phyloP scores from a whole-genome alignment of 1,140 invertebrate genomes.

The Brachionus angularis region DNA sequence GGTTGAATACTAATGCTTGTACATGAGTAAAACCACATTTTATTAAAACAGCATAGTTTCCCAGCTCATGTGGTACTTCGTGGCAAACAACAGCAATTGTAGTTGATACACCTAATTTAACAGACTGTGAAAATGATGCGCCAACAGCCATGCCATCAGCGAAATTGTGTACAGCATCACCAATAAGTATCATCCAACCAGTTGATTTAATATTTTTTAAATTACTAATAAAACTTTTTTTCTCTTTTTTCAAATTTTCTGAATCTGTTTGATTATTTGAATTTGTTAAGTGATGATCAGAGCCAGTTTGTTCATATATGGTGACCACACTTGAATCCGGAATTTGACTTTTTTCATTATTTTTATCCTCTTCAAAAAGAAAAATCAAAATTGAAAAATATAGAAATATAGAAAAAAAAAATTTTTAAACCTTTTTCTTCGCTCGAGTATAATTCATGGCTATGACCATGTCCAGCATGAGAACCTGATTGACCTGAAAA shows the following conservation, averaged over 20 bases:
- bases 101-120: slow-evolving; percentile 55
- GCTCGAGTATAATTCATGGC: slow-evolving; percentile 2
- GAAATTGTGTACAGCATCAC: slow-evolving; percentile 61
- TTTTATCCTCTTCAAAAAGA: not conserved
- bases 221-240: not conserved
- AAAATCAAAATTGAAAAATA: too few species aligned
- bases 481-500: slow-evolving; percentile 8
- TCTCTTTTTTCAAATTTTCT: too few species aligned
- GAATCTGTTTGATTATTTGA: slow-evolving; percentile 2
- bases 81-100: slow-evolving; percentile 60
- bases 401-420: too few species aligned
- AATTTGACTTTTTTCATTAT: not conserved
- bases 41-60: slow-evolving; percentile 45
- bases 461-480: slow-evolving; percentile 11
- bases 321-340: not conserved
- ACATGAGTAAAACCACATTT: slow-evolving; percentile 35
- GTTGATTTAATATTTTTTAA: slow-evolving; percentile 31
- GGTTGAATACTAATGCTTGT: slow-evolving; percentile 47
- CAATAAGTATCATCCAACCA: slow-evolving; percentile 57
- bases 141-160: slow-evolving; percentile 61
- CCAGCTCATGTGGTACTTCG: slow-evolving; percentile 61
- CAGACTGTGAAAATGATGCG: slow-evolving; percentile 57
- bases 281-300: not conserved
- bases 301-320: not conserved
- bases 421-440: not conserved